Conservation (phyloP, 2,888 invertebrate species). For the Plagodis pulveraria region DNA sequence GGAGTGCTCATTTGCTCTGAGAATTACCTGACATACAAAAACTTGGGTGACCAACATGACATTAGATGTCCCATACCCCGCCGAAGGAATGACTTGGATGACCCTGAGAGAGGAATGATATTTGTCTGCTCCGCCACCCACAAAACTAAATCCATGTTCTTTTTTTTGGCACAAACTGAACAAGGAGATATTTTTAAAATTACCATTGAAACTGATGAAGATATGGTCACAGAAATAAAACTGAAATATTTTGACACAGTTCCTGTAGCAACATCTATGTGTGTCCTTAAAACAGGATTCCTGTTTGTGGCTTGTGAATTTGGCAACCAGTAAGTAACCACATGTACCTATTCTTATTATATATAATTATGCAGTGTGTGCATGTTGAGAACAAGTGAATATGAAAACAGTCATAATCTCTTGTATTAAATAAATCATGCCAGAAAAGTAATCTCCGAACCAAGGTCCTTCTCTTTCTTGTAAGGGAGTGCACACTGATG, state of each 20-base stretch:
- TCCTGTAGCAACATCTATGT: slow-evolving; percentile 98
- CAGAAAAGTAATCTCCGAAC: slow-evolving; percentile 83
- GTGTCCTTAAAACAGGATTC: slow-evolving; percentile 99
- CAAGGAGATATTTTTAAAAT: slow-evolving; percentile 96
- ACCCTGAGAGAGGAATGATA: slow-evolving; percentile 99
- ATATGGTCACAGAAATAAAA: slow-evolving; percentile 99
- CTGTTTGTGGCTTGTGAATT: slow-evolving; percentile 99
- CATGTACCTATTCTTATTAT: no score
- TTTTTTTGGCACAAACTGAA: slow-evolving; percentile 99
- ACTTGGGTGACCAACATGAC: slow-evolving; percentile 99
- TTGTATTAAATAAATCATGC: slow-evolving; percentile 63
- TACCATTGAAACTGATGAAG: slow-evolving; percentile 98
- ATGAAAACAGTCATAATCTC: slow-evolving; percentile 27
- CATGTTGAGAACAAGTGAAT: slow-evolving; percentile 35
- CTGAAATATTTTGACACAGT: slow-evolving; percentile 99
- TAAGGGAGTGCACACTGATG: slow-evolving; percentile 87
- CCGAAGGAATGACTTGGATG: slow-evolving; percentile 98
- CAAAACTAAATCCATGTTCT: slow-evolving; percentile 99
- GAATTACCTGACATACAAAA: slow-evolving; percentile 99
- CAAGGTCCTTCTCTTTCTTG: slow-evolving; percentile 84
- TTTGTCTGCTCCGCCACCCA: slow-evolving; percentile 99
- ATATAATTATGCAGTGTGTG: slow-evolving; percentile 10
- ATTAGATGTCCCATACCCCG: slow-evolving; percentile 99
- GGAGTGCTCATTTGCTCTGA: slow-evolving; percentile 99
- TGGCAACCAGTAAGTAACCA: slow-evolving; percentile 99